phyloP scores from a whole-genome alignment of 2,113 vertebrate genomes.

The Epinephelus moara region DNA sequence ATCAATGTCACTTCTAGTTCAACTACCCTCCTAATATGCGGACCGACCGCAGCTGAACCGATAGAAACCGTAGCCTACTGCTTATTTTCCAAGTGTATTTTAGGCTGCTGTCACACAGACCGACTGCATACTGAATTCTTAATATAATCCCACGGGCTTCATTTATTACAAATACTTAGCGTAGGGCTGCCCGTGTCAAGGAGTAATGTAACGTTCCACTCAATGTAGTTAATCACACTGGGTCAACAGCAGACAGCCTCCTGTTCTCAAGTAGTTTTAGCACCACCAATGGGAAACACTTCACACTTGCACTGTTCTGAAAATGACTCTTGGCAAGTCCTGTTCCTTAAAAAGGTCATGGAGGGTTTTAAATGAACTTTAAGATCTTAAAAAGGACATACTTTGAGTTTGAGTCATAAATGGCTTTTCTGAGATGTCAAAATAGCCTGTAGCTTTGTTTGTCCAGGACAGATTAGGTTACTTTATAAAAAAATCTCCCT shows the following conservation, averaged over 20 bases:
- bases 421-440: neutral
- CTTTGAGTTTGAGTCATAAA: conserved; percentile 2
- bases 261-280: conserved; percentile 49
- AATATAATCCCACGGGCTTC: neutral
- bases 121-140: conserved; percentile 22
- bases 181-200: neutral
- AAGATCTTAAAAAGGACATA: conserved; percentile 8
- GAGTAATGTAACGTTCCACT: conserved; percentile 39
- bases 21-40: neutral
- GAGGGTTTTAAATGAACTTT: neutral
- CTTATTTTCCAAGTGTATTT: conserved; percentile 4
- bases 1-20: neutral
- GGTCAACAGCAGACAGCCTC: conserved; percentile 34
- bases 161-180: conserved; percentile 4
- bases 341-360: neutral
- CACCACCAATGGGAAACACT: conserved; percentile 60
- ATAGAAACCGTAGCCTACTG: neutral
- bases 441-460: neutral
- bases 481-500: neutral
- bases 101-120: conserved; percentile 9
- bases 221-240: conserved; percentile 30
- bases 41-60: neutral
- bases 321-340: conserved; percentile 11
- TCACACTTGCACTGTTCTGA: conserved; percentile 49
- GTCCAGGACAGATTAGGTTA: conserved; percentile 12